Percentiles rank a stretch among this genome's conserved stretches.
Evolutionary conservation across 2,797 vertebrate species (phyloP).

Genomic region (Manis crassicaudata): DNA sequence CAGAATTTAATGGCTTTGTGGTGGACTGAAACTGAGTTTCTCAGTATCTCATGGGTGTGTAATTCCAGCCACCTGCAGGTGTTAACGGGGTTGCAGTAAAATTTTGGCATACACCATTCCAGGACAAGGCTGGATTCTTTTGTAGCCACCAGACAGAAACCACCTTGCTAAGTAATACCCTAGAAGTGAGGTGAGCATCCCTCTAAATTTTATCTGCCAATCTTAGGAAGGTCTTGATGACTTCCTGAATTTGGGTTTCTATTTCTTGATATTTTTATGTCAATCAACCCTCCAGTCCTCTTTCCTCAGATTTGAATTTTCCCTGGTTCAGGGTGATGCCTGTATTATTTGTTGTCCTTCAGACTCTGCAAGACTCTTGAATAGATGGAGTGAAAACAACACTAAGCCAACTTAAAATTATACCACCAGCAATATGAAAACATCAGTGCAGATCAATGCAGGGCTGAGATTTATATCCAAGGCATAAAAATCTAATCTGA

Average conservation of each 20-base stretch:
- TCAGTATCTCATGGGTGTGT: neutral
- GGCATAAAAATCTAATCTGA: neutral
- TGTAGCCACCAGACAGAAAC: neutral
- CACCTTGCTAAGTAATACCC: neutral
- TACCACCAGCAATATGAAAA: neutral
- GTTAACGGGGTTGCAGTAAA: neutral
- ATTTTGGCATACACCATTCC: neutral
- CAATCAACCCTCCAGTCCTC: neutral
- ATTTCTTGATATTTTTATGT: neutral
- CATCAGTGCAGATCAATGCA: neutral
- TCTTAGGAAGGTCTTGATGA: neutral
- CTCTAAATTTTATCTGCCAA: neutral
- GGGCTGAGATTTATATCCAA: neutral
- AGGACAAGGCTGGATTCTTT: neutral
- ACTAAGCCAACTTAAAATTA: neutral
- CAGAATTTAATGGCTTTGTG: neutral
- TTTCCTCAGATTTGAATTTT: neutral
- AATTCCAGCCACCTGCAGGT: neutral
- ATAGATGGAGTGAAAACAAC: neutral
- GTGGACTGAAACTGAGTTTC: neutral
- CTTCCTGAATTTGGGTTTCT: neutral
- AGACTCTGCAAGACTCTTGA: neutral
- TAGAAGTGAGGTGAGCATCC: neutral
- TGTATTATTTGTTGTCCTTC: neutral
- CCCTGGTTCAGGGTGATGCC: neutral